A percentile compares a stretch with the other conserved stretches of the same genome.
These are phyloP conservation scores for Ctenoplectra terminalis DNA, from an alignment of 1,140 invertebrate species.

Conservation along the genomic window DNA sequence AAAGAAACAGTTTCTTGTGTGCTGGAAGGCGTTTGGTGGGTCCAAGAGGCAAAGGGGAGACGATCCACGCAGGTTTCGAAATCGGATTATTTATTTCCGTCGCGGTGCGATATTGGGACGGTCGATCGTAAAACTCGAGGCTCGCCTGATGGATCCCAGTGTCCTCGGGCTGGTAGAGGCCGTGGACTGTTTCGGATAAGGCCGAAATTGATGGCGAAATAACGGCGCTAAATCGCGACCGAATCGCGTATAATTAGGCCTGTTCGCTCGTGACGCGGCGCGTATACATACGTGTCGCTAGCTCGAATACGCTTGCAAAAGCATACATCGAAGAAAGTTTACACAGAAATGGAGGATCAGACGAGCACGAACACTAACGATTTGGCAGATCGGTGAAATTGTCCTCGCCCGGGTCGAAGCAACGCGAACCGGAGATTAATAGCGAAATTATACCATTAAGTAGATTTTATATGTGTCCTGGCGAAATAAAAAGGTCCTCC, in stretches of 20 bases:
- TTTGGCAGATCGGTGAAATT: background rate
- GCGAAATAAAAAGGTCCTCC: constrained; percentile 63
- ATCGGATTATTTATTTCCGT: constrained; percentile 67
- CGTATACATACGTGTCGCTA: constrained; percentile 29
- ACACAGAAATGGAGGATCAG: background rate
- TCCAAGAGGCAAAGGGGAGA: background rate
- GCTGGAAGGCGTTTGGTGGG: background rate
- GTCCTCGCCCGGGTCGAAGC: constrained; percentile 31
- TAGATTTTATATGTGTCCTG: constrained; percentile 67
- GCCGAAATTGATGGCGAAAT: constrained; percentile 67
- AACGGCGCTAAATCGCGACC: constrained; percentile 67
- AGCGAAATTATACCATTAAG: constrained; percentile 78
- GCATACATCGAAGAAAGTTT: constrained; percentile 9
- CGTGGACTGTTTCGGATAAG: constrained; percentile 68
- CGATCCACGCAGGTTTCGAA: constrained; percentile 57
- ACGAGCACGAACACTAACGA: background rate
- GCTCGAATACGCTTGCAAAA: background rate
- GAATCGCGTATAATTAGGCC: constrained; percentile 69
- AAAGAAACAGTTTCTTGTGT: background rate
- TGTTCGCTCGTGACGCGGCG: background rate
- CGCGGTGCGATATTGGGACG: constrained; percentile 65
- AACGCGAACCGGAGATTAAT: constrained; percentile 76
- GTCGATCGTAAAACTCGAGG: constrained; percentile 65
- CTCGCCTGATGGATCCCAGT: constrained; percentile 63
- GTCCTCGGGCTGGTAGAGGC: constrained; percentile 39